Conservation (phyloP, 2,113 vertebrate species). For the Chionis minor region DNA sequence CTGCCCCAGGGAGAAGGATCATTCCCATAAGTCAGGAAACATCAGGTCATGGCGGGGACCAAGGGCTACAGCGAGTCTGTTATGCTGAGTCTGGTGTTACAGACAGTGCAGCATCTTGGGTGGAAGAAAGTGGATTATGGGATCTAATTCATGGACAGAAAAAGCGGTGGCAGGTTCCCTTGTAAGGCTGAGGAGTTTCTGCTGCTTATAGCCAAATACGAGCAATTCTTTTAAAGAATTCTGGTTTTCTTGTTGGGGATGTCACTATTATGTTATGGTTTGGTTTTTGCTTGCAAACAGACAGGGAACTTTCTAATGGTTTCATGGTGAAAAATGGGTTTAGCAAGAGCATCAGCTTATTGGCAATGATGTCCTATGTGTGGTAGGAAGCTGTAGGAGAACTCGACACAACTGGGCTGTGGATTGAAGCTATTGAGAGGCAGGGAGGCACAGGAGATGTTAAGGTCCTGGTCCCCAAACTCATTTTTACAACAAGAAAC, state of each 20-base stretch:
- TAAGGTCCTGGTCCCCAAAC: background rate
- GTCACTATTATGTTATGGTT: background rate
- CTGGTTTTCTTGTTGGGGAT: background rate
- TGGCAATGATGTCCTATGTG: background rate
- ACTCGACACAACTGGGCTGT: background rate
- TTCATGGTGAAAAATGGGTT: background rate
- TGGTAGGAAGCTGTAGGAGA: background rate
- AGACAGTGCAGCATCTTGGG: background rate
- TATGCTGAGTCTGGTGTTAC: fast-evolving
- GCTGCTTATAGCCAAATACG: background rate
- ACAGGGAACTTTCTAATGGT: background rate
- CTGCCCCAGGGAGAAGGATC: background rate
- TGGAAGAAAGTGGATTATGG: background rate
- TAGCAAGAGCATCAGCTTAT: background rate
- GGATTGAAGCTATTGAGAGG: background rate
- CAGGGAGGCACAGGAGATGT: background rate
- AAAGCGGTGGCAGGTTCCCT: background rate
- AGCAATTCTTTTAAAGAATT: background rate
- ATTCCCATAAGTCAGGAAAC: background rate
- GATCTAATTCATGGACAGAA: background rate
- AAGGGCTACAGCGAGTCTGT: fast-evolving
- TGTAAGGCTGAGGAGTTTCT: background rate
- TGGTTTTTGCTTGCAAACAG: background rate
- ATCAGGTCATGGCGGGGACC: fast-evolving
- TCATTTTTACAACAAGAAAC: background rate